Conservation (phyloP, 2,113 vertebrate genomes). For the Apistogramma diplotaenia region DNA sequence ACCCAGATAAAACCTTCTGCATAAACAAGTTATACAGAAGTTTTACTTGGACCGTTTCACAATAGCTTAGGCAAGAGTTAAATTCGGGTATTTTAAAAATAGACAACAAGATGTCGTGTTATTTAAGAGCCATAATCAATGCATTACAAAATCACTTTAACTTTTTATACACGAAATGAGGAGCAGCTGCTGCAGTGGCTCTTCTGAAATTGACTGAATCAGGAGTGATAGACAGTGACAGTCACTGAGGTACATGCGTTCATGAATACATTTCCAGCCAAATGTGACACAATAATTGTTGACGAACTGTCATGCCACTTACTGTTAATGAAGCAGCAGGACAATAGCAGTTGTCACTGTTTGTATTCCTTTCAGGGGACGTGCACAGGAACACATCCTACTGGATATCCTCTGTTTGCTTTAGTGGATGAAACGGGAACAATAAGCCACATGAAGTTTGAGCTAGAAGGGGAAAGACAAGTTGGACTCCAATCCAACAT, state of each 20-base stretch:
- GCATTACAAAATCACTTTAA: not conserved
- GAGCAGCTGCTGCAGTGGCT: not conserved
- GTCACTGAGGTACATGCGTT: not conserved
- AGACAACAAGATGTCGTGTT: not conserved
- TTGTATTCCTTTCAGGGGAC: slow-evolving; percentile 51
- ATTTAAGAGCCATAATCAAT: not conserved
- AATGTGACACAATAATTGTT: slow-evolving; percentile 38
- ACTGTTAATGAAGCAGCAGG: slow-evolving; percentile 29
- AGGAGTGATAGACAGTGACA: slow-evolving; percentile 1
- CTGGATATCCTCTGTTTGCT: slow-evolving; percentile 72
- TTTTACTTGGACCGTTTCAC: not conserved
- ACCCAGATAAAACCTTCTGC: slow-evolving; percentile 30
- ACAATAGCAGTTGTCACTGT: slow-evolving; percentile 62
- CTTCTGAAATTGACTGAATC: slow-evolving; percentile 5
- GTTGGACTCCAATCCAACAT: slow-evolving; percentile 5
- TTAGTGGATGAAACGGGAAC: slow-evolving; percentile 41
- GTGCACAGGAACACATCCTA: slow-evolving; percentile 59
- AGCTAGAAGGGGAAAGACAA: slow-evolving; percentile 1
- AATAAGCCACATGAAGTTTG: slow-evolving; percentile 34
- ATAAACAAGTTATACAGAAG: not conserved
- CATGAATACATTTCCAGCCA: slow-evolving; percentile 17
- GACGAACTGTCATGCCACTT: slow-evolving; percentile 44
- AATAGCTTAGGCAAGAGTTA: not conserved
- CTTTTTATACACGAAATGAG: not conserved
- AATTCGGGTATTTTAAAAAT: not conserved